Evolutionary conservation across 2,113 vertebrate genomes (phyloP).

Genomic region (Zosterops lateralis): DNA sequence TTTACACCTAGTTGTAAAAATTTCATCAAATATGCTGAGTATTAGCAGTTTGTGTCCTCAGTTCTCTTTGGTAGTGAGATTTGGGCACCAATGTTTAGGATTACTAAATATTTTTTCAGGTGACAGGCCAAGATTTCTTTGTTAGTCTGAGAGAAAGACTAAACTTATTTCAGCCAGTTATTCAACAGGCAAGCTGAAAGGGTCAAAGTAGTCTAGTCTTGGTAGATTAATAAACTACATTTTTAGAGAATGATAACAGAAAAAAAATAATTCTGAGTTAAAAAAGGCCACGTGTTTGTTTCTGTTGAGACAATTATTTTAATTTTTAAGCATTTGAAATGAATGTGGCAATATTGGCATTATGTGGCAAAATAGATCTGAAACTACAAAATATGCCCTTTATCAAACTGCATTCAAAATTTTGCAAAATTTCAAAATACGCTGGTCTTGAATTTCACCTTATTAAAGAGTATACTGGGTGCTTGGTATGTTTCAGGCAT

Average conservation of each 20-base stretch:
- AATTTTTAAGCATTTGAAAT: background rate
- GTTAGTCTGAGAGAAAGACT: background rate
- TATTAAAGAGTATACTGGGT: background rate
- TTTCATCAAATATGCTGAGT: background rate
- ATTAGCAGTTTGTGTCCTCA: background rate
- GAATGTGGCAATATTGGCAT: background rate
- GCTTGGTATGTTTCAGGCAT: background rate
- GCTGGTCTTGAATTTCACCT: background rate
- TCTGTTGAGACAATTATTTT: background rate
- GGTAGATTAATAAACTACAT: background rate
- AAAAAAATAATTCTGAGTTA: background rate
- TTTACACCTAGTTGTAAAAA: background rate
- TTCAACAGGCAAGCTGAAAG: background rate
- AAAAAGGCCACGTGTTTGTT: background rate
- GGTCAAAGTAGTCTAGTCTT: background rate
- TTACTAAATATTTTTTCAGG: background rate
- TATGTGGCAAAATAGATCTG: background rate
- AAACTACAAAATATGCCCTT: background rate
- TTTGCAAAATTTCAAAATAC: background rate
- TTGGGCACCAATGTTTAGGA: background rate
- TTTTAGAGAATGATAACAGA: background rate
- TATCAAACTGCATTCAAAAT: background rate
- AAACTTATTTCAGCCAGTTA: background rate
- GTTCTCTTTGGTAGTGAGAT: background rate
- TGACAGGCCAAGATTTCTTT: background rate